Evolutionary conservation across 2,113 vertebrate species (phyloP).

Genomic region (Noturus placidus): DNA sequence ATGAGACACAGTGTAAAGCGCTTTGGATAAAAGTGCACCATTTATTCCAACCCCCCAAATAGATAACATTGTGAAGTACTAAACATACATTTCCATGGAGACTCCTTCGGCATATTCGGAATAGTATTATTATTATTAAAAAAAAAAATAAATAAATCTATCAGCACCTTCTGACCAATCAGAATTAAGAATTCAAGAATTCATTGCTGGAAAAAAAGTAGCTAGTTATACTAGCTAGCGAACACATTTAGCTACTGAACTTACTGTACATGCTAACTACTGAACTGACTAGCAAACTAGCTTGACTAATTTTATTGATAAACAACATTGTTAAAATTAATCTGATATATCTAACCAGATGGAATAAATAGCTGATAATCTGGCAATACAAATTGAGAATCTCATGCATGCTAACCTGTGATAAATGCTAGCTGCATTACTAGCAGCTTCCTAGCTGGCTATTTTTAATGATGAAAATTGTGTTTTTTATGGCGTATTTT

Average conservation of each 20-base stretch:
- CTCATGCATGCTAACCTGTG: not conserved
- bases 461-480: no score
- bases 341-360: not conserved
- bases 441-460: not conserved
- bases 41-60: no score
- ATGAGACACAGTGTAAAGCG: no score
- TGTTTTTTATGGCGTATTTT: not conserved
- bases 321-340: not conserved
- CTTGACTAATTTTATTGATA: not conserved
- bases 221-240: not conserved
- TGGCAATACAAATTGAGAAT: not conserved
- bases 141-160: not conserved
- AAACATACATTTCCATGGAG: not conserved
- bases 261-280: not conserved
- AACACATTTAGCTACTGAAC: not conserved
- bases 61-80: not conserved
- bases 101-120: not conserved
- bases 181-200: not conserved
- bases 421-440: not conserved
- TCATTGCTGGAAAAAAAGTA: not conserved
- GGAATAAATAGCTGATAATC: not conserved
- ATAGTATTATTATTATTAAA: no score
- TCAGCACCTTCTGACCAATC: not conserved
- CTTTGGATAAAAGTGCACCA: no score
- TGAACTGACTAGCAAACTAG: not conserved